Evolutionary conservation across 2,113 vertebrate genomes (phyloP), one percentile per base, ranked within the genome.

Genomic region (Glaucidium brasilianum): DNA sequence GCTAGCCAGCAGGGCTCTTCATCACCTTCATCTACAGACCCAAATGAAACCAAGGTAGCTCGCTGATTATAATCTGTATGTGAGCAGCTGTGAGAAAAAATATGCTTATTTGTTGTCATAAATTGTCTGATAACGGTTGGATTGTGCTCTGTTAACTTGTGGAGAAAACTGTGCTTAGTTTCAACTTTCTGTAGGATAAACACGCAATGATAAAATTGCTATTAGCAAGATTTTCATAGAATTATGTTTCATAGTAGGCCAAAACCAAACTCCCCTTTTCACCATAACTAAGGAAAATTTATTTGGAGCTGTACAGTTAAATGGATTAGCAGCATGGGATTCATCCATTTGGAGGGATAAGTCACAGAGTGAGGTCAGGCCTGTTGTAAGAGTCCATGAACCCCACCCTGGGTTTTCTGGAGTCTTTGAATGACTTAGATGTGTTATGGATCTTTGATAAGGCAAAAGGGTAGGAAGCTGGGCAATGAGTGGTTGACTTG

Each of bases 41-140:
- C 73, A 8, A 67, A 90, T 37, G 95, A 92, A 62, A 23, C 63
- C 35, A 90, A 97, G 98, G 98, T 98, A 96, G 45, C 26, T 30
- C 14, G 50, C 41, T 60, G 29, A 3, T 35, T 37, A 8, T 37
- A 52, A 39, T 25, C 26, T 4, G 0, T 15, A 0, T 34, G 9
- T 26, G 66, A 87, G 59, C 55, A 35, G 43, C 26, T 66, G 6
- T 16, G 78, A 63, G 22, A 39, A 34, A 53, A 64, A 47, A 15
- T 2, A 1, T 23, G 30, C 6, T 49, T 29, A 29, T 17, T n/a
- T 59, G 5, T 52, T 81, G 56, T 18, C 7, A 6, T 35, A 15
- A 81, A 6, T 43, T n/a, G 32, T 39, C 23, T 41, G 59, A 7
- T 71, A 30, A 41, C 49, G 20, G 4, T 11, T 71, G 50, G 3